Evolutionary conservation across 1,140 invertebrate genomes (phyloP), one percentile per base, ranked within the genome.

Genomic region (Brachionus paranguensis): DNA sequence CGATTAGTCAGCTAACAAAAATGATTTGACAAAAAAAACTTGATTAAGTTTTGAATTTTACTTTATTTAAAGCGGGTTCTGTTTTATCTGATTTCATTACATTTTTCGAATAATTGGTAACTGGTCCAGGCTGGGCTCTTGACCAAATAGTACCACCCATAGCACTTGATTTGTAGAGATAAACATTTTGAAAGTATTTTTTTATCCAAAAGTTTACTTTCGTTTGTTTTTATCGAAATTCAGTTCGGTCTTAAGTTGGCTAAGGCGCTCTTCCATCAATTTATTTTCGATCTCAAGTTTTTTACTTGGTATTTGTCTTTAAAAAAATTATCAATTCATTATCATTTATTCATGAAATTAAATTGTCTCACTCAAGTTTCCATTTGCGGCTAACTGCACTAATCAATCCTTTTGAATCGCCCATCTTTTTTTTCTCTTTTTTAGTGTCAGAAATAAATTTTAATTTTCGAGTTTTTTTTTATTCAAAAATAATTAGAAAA

Each of bases 231-330:
- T 89, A 76, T 89, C 89, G 64, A 86, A 86, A 55, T 85, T 87
- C 87, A 89, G 88, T 2, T 87, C 88, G 72, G 88, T 81, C 76
- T 88, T 88, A 14, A 89, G 84, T 78, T 89, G 88, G 27, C 84
- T 85, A 1, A 89, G 85, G 24, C 88, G 81, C 24, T 88, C 88
- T 83, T 89, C 89, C 89, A 89, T 89, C 72, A 88, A 87, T 53
- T 85, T 87, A 47, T 86, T 89, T 64, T 89, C 89, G 10, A 85
- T 84, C 65, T 89, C 88, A 45, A 89, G 84, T 41, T 87, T 86
- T 72, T 86, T 86, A 14, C 88, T 88, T 76, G 78, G 53, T n/a
- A 81, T 68, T 37, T 81, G 78, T 33, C 78, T 81, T 70, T n/a
- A 41, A 43, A 43, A 20, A 45, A 74, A 76, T 14, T 12, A n/a